Evolutionary conservation across 2,113 vertebrate genomes (phyloP).

Genomic region (Zapus hudsonius): DNA sequence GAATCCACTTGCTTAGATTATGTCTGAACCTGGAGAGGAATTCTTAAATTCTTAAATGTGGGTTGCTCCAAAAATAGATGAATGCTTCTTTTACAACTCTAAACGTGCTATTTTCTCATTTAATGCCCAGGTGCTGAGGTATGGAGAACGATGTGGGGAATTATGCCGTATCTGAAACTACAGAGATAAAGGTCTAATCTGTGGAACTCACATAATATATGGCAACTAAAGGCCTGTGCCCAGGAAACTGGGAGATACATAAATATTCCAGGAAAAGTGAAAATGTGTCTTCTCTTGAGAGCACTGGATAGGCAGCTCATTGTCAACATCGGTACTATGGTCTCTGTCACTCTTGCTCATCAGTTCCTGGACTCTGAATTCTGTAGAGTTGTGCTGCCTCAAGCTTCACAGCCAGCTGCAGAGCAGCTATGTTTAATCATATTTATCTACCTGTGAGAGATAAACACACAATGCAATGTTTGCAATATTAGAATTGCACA

Average conservation of each 20-base stretch:
- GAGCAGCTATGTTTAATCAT: neutral
- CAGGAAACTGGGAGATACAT: too few species aligned
- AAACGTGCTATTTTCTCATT: conserved; percentile 32
- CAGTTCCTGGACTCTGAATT: neutral
- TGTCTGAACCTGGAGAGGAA: neutral
- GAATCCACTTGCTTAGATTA: neutral
- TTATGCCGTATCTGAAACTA: neutral
- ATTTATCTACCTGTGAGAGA: neutral
- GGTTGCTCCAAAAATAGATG: conserved; percentile 30
- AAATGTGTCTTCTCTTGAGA: too few species aligned
- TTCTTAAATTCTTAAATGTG: neutral
- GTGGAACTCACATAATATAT: neutral
- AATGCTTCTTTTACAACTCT: neutral
- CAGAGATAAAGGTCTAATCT: neutral
- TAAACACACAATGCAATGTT: neutral
- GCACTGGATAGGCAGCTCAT: neutral
- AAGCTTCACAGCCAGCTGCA: neutral
- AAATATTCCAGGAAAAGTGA: too few species aligned
- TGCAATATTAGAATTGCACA: conserved; percentile 12
- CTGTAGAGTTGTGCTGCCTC: conserved; percentile 10
- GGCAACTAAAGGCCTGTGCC: too few species aligned
- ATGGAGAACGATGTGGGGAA: neutral
- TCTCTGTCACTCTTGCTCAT: neutral
- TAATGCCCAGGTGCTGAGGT: neutral
- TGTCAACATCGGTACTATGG: neutral